Evolutionary conservation across 1,140 invertebrate species (phyloP).

Genomic region (Plectus sambesii): DNA sequence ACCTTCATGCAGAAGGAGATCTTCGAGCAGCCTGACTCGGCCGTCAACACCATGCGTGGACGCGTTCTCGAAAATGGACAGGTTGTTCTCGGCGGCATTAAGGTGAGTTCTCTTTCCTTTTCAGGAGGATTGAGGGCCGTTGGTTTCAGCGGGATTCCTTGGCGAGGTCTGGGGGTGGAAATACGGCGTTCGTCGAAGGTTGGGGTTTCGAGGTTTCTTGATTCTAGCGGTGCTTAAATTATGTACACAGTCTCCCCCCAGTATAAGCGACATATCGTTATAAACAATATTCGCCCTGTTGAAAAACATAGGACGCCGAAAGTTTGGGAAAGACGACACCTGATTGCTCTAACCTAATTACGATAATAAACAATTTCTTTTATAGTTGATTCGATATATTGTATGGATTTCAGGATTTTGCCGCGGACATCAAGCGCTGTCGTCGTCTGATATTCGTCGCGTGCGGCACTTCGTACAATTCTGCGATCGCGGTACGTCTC

Average conservation of each 20-base stretch:
- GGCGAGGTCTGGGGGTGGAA: neutral
- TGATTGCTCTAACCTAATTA: slow-evolving; percentile 6
- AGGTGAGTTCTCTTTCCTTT: too few species aligned
- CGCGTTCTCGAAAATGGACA: slow-evolving; percentile 70
- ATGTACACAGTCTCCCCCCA: too few species aligned
- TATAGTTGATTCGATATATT: slow-evolving; percentile 52
- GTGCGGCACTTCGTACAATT: slow-evolving; percentile 95
- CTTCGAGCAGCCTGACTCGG: slow-evolving; percentile 95
- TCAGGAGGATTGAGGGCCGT: too few species aligned
- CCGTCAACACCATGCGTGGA: slow-evolving; percentile 95
- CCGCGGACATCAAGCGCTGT: slow-evolving; percentile 88
- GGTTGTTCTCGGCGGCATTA: slow-evolving; percentile 85
- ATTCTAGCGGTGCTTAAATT: too few species aligned
- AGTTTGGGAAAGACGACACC: neutral
- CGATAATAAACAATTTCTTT: neutral
- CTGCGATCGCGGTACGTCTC: slow-evolving; percentile 68
- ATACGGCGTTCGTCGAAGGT: too few species aligned
- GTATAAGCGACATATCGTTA: neutral
- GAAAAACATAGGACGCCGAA: too few species aligned
- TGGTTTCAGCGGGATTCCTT: too few species aligned
- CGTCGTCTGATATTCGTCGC: slow-evolving; percentile 88
- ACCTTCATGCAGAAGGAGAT: slow-evolving; percentile 99
- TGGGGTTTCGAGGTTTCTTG: too few species aligned
- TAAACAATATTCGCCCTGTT: neutral
- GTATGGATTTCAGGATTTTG: slow-evolving; percentile 83